phyloP scores from a whole-genome alignment of 2,888 invertebrate genomes.

The Willowsia nigromaculata region DNA sequence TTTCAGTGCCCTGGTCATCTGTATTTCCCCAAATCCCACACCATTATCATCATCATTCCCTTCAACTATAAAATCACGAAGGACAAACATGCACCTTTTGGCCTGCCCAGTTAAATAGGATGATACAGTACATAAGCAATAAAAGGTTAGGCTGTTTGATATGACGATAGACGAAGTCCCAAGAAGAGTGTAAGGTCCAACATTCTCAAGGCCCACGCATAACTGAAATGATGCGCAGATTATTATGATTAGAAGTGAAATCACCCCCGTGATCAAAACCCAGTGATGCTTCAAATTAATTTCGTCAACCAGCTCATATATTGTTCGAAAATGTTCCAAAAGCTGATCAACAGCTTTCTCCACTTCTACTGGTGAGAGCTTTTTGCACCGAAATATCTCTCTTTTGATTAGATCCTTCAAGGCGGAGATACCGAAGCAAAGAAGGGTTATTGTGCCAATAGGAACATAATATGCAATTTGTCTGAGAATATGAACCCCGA shows the following conservation, averaged over 20 bases:
- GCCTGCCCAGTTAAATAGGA: background rate
- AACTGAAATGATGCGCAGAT: background rate
- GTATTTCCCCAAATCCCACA: background rate
- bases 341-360: background rate
- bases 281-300: slow-evolving; percentile 14
- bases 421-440: background rate
- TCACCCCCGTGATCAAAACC: background rate
- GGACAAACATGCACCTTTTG: background rate
- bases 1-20: slow-evolving; percentile 22
- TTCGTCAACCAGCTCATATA: slow-evolving; percentile 16
- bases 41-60: background rate
- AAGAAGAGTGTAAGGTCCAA: background rate
- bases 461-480: slow-evolving; percentile 32
- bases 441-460: background rate
- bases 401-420: background rate
- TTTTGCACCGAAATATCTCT: background rate
- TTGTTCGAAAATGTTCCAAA: slow-evolving; percentile 5
- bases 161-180: background rate
- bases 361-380: background rate
- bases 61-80: background rate
- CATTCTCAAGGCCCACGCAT: background rate
- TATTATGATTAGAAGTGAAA: slow-evolving; percentile 14
- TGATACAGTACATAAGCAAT: background rate
- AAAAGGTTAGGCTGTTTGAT: slow-evolving; percentile 41
- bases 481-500: background rate